Percentiles rank a stretch among this genome's conserved stretches.
These are phyloP conservation scores for Periophthalmodon schlosseri DNA, from an alignment of 2,113 vertebrate genomes.

Conservation along the genomic window DNA sequence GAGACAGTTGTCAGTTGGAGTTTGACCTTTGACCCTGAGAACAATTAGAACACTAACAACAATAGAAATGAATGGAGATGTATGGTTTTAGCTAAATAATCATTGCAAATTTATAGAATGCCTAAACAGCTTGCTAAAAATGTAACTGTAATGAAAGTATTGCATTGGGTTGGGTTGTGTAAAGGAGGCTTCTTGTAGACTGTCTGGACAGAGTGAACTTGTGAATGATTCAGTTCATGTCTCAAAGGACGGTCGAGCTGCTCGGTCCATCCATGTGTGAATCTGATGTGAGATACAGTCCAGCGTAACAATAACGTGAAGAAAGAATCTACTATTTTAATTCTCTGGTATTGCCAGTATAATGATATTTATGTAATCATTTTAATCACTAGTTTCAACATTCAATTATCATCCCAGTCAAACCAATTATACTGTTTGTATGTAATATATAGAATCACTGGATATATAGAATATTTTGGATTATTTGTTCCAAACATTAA, in stretches of 20 bases:
- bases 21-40: slow-evolving; percentile 45
- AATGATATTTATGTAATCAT: too few relatives aligned
- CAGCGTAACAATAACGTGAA: not conserved
- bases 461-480: too few relatives aligned
- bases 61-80: too few relatives aligned
- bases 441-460: too few relatives aligned
- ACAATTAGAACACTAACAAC: too few relatives aligned
- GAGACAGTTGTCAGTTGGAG: slow-evolving; percentile 20
- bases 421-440: too few relatives aligned
- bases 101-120: not conserved
- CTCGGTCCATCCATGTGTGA: slow-evolving; percentile 50
- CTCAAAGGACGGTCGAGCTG: slow-evolving; percentile 47
- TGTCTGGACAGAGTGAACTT: slow-evolving; percentile 51
- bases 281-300: slow-evolving; percentile 27
- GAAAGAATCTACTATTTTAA: not conserved
- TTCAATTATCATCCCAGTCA: too few relatives aligned
- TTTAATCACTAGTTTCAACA: too few relatives aligned
- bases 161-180: slow-evolving; percentile 28
- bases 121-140: not conserved
- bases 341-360: too few relatives aligned
- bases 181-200: slow-evolving; percentile 52
- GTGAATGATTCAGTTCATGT: slow-evolving; percentile 44
- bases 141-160: not conserved
- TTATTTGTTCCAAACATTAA: not conserved
- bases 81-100: not conserved